phyloP scores from a whole-genome alignment of 2,888 invertebrate genomes.

The Acanthosepion lycidas region DNA sequence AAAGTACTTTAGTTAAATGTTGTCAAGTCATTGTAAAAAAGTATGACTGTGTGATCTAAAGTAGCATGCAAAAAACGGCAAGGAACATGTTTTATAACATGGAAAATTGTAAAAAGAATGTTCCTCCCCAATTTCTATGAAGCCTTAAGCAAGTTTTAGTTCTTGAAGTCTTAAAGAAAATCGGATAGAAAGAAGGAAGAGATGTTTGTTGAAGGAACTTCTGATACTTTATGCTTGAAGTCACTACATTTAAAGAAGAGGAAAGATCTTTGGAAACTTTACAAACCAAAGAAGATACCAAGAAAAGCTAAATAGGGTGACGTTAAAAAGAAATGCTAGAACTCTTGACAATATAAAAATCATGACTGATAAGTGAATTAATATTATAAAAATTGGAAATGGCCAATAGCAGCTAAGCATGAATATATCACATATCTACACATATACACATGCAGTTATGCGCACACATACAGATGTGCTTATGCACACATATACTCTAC shows the following conservation, averaged over 20 bases:
- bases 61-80: background rate
- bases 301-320: background rate
- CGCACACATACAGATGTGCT: background rate
- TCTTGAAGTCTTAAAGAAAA: background rate
- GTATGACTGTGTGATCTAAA: no score
- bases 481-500: background rate
- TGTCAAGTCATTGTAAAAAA: background rate
- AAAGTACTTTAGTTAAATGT: background rate
- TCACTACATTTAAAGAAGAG: background rate
- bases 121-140: background rate
- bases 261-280: background rate
- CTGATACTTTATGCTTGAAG: background rate
- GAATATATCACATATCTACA: background rate
- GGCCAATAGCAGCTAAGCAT: background rate
- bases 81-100: background rate
- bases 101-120: background rate
- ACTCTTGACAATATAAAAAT: background rate
- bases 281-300: background rate
- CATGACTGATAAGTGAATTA: background rate
- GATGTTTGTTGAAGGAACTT: background rate
- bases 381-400: background rate
- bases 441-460: no score
- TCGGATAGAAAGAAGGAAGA: background rate
- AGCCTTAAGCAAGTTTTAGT: background rate
- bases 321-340: background rate